Evolutionary conservation across 2,113 vertebrate species (phyloP), one percentile per base, ranked within the genome.

Genomic region (Benitochromis conjunctus): DNA sequence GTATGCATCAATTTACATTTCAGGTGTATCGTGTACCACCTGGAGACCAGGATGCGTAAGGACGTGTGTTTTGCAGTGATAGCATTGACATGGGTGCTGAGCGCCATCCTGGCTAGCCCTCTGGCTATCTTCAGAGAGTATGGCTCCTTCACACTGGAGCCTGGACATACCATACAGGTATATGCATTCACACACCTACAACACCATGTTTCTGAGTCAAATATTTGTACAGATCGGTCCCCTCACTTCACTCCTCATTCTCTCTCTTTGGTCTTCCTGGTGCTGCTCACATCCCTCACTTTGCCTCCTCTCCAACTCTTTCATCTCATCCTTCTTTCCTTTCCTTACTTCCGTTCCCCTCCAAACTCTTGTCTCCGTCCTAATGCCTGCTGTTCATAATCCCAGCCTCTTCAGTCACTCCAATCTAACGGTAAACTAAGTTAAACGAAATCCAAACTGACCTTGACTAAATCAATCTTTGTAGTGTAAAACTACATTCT

Each of bases 61-160:
- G 94, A 95, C 1, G 97, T 97, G 93, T 98, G 98, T 89, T 97
- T 97, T 62, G 89, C 97, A 55, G 97, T 99, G 31, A 98, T 99
- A 53, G 97, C 97, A 2, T 36, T 98, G 79, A 97, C 97, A 18
- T 99, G 98, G 98, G 96, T 95, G 26, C 92, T 97, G 91, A 99
- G 98, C 19, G 98, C 98, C 1, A 90, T 98, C 14, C 92, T 99
- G 21, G 98, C 98, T 10, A 98, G 97, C 81, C 98, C 98, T 6
- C 92, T 99, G 84, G 98, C 98, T 82, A 98, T 99, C 91, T 99
- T 99, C 93, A 97, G 98, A 5, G 98, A 99, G 81, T 98, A 99
- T 64, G 97, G 96, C 0, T 93, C 97, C 46, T 97, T 99, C 76
- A 96, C 97, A 10, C 94, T 99, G 24, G 96, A 97, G 64, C 96